Conservation (phyloP, 2,888 invertebrate genomes). For the Leuctra nigra region DNA sequence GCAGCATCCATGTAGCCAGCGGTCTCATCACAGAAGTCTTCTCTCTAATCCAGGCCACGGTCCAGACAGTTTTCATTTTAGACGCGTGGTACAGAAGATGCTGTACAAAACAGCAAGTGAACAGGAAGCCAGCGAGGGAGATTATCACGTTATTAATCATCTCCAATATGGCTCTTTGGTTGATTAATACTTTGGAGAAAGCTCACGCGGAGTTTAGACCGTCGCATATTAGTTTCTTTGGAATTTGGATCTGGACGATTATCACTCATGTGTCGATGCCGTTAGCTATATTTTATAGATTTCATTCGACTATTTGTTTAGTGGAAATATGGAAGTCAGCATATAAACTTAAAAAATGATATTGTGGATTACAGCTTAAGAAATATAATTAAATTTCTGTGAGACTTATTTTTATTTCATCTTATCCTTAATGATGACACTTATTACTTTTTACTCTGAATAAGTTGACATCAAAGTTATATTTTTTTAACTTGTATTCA, state of each 20-base stretch:
- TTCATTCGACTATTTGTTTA: constrained; percentile 42
- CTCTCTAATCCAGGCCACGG: constrained; percentile 68
- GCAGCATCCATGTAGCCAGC: constrained; percentile 36
- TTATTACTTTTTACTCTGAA: no score
- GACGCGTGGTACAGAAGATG: constrained; percentile 62
- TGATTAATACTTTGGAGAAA: constrained; percentile 49
- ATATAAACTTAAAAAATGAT: no score
- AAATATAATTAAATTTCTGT: no score
- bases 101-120: constrained; percentile 59
- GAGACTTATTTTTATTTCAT: no score
- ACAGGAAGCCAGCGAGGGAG: constrained; percentile 75
- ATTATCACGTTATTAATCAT: constrained; percentile 77
- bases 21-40: constrained; percentile 61
- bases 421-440: no score
- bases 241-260: constrained; percentile 42
- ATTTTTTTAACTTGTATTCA: no score
- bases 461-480: no score
- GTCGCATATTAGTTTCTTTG: constrained; percentile 41
- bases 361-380: no score
- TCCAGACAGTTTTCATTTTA: constrained; percentile 55
- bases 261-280: constrained; percentile 43
- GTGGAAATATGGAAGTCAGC: constrained; percentile 45
- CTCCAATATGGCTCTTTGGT: constrained; percentile 80
- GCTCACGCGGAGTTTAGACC: constrained; percentile 39
- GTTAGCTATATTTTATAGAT: constrained; percentile 43